These are phyloP conservation scores for Lucinisca nassula DNA, from an alignment of 2,888 invertebrate species.

Conservation along the genomic window DNA sequence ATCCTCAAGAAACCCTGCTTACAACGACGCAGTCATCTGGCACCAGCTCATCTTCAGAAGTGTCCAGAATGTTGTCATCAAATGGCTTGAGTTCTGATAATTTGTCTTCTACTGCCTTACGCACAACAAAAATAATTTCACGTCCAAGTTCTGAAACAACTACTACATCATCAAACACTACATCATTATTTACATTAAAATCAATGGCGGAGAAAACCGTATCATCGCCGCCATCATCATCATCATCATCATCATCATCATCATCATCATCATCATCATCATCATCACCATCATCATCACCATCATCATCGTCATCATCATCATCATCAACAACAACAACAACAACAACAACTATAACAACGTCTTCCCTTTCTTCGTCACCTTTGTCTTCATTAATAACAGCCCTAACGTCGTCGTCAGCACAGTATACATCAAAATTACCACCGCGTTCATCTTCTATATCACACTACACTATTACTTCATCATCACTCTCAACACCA, in stretches of 20 bases:
- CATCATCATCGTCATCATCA: constrained; percentile 26
- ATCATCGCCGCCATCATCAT: too few relatives aligned
- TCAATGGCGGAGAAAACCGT: too few relatives aligned
- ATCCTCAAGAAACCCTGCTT: not conserved
- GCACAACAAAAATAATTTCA: not conserved
- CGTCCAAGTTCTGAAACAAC: not conserved
- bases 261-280: constrained; percentile 52
- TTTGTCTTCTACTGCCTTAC: not conserved
- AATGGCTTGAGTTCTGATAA: not conserved
- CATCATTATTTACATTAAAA: too few relatives aligned
- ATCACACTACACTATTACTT: too few relatives aligned
- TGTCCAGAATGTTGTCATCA: not conserved
- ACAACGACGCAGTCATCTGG: not conserved
- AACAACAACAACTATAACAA: constrained; percentile 6
- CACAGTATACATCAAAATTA: not conserved
- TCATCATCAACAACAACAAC: constrained; percentile 17
- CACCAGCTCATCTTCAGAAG: not conserved
- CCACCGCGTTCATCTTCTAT: too few relatives aligned
- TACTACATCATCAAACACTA: too few relatives aligned
- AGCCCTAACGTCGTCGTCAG: not conserved
- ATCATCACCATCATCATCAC: constrained; percentile 42
- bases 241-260: constrained; percentile 18
- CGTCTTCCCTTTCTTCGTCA: not conserved
- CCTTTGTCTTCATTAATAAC: not conserved
- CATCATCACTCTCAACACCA: not conserved